Conservation (phyloP, 1,140 invertebrate genomes). For the Aradophagus sp. region DNA sequence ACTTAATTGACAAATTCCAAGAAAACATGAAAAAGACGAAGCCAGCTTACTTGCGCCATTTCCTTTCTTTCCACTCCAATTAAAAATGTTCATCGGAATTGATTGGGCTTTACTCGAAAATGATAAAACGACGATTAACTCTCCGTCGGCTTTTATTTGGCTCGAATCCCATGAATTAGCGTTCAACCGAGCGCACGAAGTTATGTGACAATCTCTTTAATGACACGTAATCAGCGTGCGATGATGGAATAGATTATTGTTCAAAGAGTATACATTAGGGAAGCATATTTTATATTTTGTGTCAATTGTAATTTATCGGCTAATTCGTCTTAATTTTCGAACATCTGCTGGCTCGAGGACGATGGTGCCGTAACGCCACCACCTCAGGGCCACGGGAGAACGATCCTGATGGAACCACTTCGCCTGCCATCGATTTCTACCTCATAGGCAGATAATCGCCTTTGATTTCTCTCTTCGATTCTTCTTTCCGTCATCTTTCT, state of each 20-base stretch:
- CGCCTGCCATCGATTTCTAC: constrained; percentile 70
- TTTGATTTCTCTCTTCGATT: constrained; percentile 76
- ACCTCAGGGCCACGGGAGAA: constrained; percentile 62
- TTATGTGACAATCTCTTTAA: constrained; percentile 25
- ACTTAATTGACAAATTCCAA: too few species aligned
- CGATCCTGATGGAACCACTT: constrained; percentile 64
- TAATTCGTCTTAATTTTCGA: constrained; percentile 64
- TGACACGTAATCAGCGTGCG: constrained; percentile 15
- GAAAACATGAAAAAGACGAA: too few species aligned
- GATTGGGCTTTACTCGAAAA: too few species aligned
- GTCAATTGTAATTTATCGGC: constrained; percentile 64
- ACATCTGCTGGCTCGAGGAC: constrained; percentile 54
- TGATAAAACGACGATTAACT: too few species aligned
- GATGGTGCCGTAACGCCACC: constrained; percentile 54
- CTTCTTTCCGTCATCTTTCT: constrained; percentile 50
- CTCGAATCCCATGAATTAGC: too few species aligned
- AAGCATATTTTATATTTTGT: constrained; percentile 50
- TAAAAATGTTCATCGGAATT: too few species aligned
- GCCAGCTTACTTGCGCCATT: too few species aligned
- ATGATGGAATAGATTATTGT: constrained; percentile 6
- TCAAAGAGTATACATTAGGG: constrained; percentile 34
- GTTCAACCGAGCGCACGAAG: background rate
- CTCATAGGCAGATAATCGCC: constrained; percentile 75
- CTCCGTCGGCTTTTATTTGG: too few species aligned
- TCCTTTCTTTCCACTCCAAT: too few species aligned